A percentile compares a stretch with the other conserved stretches of the same genome.
Conservation (phyloP, 2,888 invertebrate species). For the Torymus tubicola region DNA sequence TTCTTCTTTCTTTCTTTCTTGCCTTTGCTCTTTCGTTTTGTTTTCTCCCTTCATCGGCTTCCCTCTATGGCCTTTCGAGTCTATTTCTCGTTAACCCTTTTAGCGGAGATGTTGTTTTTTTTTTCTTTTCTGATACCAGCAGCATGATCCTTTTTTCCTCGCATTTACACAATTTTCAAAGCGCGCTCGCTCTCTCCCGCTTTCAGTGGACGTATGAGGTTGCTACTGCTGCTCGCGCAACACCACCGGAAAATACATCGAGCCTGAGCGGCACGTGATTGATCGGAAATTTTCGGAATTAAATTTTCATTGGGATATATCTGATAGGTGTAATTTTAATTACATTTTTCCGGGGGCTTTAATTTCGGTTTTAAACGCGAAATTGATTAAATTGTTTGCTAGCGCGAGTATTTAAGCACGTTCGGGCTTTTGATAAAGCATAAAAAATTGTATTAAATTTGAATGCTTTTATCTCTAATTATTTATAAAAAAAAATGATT, state of each 20-base stretch:
- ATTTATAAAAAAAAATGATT: no score
- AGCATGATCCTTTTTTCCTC: no score
- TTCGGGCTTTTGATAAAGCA: background rate
- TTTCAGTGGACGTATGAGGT: background rate
- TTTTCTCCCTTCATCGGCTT: background rate
- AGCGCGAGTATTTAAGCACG: background rate
- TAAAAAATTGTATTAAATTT: no score
- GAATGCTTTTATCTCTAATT: no score
- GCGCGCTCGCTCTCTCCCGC: background rate
- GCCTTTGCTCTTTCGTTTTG: conserved; percentile 1
- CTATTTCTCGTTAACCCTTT: conserved; percentile 15
- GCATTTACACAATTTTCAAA: background rate
- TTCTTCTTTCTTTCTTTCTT: conserved; percentile 3
- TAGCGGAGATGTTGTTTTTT: background rate
- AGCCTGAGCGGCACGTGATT: background rate
- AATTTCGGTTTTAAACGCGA: background rate
- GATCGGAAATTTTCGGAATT: conserved; percentile 5
- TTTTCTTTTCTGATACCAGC: background rate
- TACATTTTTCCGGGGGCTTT: conserved; percentile 2
- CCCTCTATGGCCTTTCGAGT: conserved; percentile 17
- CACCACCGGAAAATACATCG: conserved; percentile 26
- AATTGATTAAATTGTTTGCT: conserved; percentile 9
- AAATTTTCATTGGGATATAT: conserved; percentile 2
- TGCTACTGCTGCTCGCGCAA: background rate
- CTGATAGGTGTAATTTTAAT: background rate